phyloP scores from a whole-genome alignment of 2,113 vertebrate species.

The Ptychochromis oligacanthus region DNA sequence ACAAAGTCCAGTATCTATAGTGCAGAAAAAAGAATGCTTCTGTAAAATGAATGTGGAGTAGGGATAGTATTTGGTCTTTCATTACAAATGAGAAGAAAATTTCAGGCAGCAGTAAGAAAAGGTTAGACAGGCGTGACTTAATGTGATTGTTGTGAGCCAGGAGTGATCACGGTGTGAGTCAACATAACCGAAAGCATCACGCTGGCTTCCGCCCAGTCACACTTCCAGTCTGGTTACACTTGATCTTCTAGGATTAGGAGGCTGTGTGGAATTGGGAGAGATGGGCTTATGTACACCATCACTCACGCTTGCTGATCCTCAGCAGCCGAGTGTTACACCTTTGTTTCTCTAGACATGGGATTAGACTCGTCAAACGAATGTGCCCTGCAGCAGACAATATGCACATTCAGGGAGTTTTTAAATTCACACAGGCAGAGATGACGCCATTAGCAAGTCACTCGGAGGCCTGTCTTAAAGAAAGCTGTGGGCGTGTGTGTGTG shows the following conservation, averaged over 20 bases:
- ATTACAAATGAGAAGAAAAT: neutral
- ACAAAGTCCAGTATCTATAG: neutral
- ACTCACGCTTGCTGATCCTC: conserved; percentile 49
- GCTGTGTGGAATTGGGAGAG: conserved; percentile 49
- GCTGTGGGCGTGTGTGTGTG: conserved; percentile 14
- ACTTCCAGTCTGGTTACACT: conserved; percentile 48
- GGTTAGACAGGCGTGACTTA: conserved; percentile 19
- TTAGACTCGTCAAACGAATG: conserved; percentile 55
- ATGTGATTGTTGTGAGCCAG: conserved; percentile 8
- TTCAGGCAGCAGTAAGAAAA: conserved; percentile 13
- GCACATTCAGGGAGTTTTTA: conserved; percentile 44
- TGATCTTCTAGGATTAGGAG: conserved; percentile 65
- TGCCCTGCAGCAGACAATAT: conserved; percentile 49
- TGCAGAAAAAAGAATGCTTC: neutral
- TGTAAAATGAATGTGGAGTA: neutral
- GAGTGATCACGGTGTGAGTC: conserved; percentile 47
- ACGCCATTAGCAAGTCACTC: conserved; percentile 37
- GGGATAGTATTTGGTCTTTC: neutral
- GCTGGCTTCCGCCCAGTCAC: conserved; percentile 45
- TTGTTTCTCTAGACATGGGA: conserved; percentile 66
- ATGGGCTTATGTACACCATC: conserved; percentile 47
- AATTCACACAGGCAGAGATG: conserved; percentile 42
- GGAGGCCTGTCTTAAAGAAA: conserved; percentile 29
- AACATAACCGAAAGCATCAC: conserved; percentile 27
- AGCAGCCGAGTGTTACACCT: conserved; percentile 54